Base-by-base conservation (phyloP, 2,113 vertebrate species). In the Pithys albifrons region DNA sequence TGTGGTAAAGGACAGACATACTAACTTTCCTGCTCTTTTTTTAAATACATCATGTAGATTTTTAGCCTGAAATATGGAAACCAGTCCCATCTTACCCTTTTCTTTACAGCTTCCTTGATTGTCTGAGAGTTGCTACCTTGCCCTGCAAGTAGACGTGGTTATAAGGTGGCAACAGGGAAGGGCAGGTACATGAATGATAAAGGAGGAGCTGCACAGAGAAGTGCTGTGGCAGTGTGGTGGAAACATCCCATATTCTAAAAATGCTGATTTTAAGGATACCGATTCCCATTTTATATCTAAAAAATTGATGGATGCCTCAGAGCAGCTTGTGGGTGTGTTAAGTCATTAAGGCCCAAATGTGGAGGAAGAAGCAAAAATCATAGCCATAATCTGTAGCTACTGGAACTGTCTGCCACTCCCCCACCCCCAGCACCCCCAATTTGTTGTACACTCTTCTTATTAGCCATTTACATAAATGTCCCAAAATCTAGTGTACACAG, bases 361-460 rank as follows among this genome's bases (percentile, higher is more conserved):
- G 19, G 35, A 86, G 29, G 23, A 19, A 54, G 16, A 45, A 11
- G 75, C 3, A 49, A 84, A 13, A 91, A 45, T 15, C 20, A 19
- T 4, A 49, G 7, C 25, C 29, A 33, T 31, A 57, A 10, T 46
- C n/a, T 85, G n/a, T 35, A 18, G 19, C 16, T 49, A 33, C 6
- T 71, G 70, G 71, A 74, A 55, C 29, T n/a, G 9, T 10, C 18
- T 51, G 48, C 48, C 6, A 19, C 18, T 7, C 28, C 52, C 7
- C 6, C 0, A 1, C 3, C 6, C 6, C 17, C 55, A 8, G 5
- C 39, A 6, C 16, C 13, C 31, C 2, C 4, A 18, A 0, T 46
- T 71, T 85, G 2, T 64, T 88, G 5, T 19, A 41, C 17, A 16
- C 5, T 70, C 13, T 65, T 89, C n/a, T 29, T 41, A 78, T 84